Conservation (phyloP, 2,797 vertebrate species). For the Argya squamiceps region DNA sequence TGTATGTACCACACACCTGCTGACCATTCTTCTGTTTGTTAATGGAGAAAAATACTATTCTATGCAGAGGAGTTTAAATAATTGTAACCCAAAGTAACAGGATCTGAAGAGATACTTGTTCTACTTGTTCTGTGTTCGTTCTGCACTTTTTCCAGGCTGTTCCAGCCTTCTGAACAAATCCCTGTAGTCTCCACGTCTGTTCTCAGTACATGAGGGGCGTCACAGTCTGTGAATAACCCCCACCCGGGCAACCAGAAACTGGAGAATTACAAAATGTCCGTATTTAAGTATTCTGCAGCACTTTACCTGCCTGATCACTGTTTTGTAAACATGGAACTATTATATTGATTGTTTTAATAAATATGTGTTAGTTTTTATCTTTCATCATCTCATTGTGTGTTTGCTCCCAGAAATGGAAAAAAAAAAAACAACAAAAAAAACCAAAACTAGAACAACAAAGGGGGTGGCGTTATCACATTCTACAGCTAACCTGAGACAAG, state of each 20-base stretch:
- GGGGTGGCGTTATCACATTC: accelerated
- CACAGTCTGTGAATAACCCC: background rate
- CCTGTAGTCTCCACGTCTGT: background rate
- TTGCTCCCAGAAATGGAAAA: background rate
- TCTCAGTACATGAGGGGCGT: background rate
- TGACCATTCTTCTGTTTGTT: background rate
- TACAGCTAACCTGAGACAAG: accelerated
- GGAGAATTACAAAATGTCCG: slow-evolving; percentile 57
- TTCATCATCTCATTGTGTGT: background rate
- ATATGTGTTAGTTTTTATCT: slow-evolving; percentile 61
- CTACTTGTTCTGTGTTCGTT: background rate
- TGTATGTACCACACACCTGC: accelerated
- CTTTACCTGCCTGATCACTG: slow-evolving; percentile 66
- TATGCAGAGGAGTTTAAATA: background rate
- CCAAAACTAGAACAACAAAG: accelerated
- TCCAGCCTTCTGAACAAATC: background rate
- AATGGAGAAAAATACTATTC: background rate
- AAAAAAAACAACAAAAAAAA: too few species aligned
- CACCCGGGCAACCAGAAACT: slow-evolving; percentile 39
- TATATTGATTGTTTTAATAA: slow-evolving; percentile 64
- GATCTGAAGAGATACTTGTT: background rate
- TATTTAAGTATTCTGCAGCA: slow-evolving; percentile 59
- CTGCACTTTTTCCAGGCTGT: background rate
- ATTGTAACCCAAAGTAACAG: background rate
- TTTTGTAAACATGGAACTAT: slow-evolving; percentile 67